Base-by-base conservation (phyloP, 2,888 invertebrate genomes). In the Rhamphomyia laevipes region DNA sequence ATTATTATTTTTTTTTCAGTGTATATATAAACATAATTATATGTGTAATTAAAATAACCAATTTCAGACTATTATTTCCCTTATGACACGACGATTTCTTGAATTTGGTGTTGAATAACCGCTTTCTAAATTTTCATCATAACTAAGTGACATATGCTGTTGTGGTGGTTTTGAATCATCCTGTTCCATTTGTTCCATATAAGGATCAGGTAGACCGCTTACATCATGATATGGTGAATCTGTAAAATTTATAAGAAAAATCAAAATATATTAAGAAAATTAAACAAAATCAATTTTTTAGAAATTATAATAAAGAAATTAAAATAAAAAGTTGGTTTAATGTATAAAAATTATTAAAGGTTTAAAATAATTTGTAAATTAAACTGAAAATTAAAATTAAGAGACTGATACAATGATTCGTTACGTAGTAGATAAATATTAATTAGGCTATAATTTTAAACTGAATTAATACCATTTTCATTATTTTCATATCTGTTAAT, bases 71-170 rank as follows among this genome's bases (percentile, higher is more conserved):
- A 93, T 93, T 72, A 93, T 93, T 74, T 93, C 93, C 61, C 92
- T 82, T 65, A 93, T 92, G 71, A 93, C 91, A 67, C 93, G 78
- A 59, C 92, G 81, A 64, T 88, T 87, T 67, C 92, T 82, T 62
- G 91, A 90, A 74, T 92, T 92, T 55, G 92, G 92, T 59, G 93
- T 92, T 56, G 92, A 92, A 73, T 92, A 92, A 48, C 92, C 93
- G 55, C 90, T 90, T 73, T 92, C 93, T 47, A 91, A 78, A 60
- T 89, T 90, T 74, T 92, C 92, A 73, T 93, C 92, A 73, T 92
- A 92, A 67, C 87, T 86, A 60, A 91, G 80, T 52, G 88, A 88
- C 71, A 89, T 81, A 70, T 89, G 89, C 64, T 84, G 84, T 51
- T 87, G 84, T 31, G 88, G 86, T 55, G 67, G 65, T 61, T 70